Conservation (phyloP, 2,888 invertebrate species). For the Agrilus mali region DNA sequence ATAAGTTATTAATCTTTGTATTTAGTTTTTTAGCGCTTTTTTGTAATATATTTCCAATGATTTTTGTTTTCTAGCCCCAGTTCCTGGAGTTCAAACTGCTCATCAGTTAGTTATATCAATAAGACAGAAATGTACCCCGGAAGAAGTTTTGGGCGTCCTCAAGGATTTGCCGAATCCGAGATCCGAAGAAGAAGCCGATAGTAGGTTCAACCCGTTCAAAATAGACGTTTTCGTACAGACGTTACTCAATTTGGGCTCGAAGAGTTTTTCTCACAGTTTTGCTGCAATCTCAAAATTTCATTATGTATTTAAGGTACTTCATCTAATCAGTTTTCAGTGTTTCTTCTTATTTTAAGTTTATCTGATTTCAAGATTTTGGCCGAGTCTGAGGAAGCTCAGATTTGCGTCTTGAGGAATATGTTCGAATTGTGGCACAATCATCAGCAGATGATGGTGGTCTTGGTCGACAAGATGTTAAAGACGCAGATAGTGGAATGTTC, state of each 20-base stretch:
- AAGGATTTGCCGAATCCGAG: constrained; percentile 76
- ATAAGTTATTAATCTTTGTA: not conserved
- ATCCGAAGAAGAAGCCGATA: constrained; percentile 60
- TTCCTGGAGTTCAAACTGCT: constrained; percentile 72
- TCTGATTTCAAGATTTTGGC: constrained; percentile 58
- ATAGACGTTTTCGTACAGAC: constrained; percentile 97
- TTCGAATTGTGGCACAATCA: constrained; percentile 93
- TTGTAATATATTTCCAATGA: too few species aligned
- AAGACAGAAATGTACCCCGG: constrained; percentile 78
- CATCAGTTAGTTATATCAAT: constrained; percentile 79
- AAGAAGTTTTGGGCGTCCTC: constrained; percentile 77
- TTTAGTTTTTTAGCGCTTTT: too few species aligned
- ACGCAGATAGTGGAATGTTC: constrained; percentile 95
- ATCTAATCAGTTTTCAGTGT: constrained; percentile 1
- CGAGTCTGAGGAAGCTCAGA: constrained; percentile 90
- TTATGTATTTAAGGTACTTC: constrained; percentile 70
- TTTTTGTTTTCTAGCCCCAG: constrained; percentile 41
- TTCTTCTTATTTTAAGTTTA: not conserved
- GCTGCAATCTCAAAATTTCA: constrained; percentile 97
- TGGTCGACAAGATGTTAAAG: constrained; percentile 94
- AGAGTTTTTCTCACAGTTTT: constrained; percentile 96
- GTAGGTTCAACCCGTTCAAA: constrained; percentile 79
- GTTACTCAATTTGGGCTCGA: constrained; percentile 82
- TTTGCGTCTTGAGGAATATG: constrained; percentile 81
- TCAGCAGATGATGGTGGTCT: constrained; percentile 92